These are phyloP conservation scores for Erebia palarica DNA, from an alignment of 2,888 invertebrate species.

Conservation along the genomic window DNA sequence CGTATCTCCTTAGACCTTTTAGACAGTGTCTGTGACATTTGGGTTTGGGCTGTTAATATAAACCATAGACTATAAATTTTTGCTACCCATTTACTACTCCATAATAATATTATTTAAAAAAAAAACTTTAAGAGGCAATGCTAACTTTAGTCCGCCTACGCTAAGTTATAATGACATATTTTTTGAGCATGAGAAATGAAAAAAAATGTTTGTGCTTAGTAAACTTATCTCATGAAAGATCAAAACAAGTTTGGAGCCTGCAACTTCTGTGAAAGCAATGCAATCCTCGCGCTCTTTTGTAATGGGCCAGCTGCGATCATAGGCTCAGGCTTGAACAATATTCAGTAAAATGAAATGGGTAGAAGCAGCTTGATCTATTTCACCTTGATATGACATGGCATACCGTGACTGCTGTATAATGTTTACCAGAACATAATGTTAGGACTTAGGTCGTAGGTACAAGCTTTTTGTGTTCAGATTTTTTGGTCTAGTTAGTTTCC, in stretches of 20 bases:
- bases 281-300: background rate
- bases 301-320: background rate
- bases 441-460: background rate
- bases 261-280: background rate
- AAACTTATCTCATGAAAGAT: too few relatives aligned
- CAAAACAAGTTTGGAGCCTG: background rate
- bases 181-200: too few relatives aligned
- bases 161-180: too few relatives aligned
- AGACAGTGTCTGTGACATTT: too few relatives aligned
- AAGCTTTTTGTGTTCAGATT: background rate
- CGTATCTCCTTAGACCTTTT: too few relatives aligned
- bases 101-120: too few relatives aligned
- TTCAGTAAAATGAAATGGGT: constrained; percentile 2
- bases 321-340: background rate
- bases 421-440: background rate
- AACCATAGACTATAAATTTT: too few relatives aligned
- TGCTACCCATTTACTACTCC: too few relatives aligned
- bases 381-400: constrained; percentile 6
- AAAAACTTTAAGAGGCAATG: too few relatives aligned
- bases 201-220: too few relatives aligned
- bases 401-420: background rate
- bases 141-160: too few relatives aligned
- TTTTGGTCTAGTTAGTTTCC: background rate
- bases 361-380: constrained; percentile 9
- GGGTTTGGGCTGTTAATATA: too few relatives aligned